Base-by-base conservation (phyloP, 2,797 vertebrate genomes). In the Gastrophryne carolinensis region DNA sequence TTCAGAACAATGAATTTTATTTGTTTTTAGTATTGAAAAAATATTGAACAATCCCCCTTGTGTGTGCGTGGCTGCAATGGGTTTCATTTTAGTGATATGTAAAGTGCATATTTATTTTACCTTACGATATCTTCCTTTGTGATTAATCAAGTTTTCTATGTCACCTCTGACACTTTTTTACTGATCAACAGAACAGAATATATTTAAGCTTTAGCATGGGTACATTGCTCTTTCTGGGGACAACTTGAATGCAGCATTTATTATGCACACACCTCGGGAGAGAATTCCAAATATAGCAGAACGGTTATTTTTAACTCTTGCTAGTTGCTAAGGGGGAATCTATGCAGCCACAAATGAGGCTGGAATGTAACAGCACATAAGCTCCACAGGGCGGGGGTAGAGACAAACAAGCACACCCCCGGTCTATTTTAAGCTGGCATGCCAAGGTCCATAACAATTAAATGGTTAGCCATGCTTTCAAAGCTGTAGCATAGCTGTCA, bases 261-360 rank as follows among this genome's bases (percentile, higher is more conserved):
- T 50, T n/a, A 35, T 29, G 49, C 54, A 69, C 66, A 44, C 56
- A 73, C 70, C 61, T 50, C 52, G 58, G 60, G 68, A 71, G 54
- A 64, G 21, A 65, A 58, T 39, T 65, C 53, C 52, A 78, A 72
- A 60, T 72, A 64, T 72, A 72, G 52, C 61, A 78, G 26, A 65
- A 64, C 49, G 50, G 75, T 78, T 78, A 78, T 78, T 78, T 78
- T 72, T 78, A 78, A 72, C 68, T 37, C 11, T 5, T 29, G 67
- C 75, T 66, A 65, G 75, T 78, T 78, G 68, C 75, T 78, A 72
- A 66, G 75, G 61, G 68, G n/a, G 41, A 64, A 65, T 71, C 58
- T 71, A 37, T 26, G 29, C 7, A 54, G 13, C 13, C 15, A 47
- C 29, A 26, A 57, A 23, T 35, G 11, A 34, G 39, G 57, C 13